Evolutionary conservation across 2,888 invertebrate genomes (phyloP).

Genomic region (Cheilosia variabilis): DNA sequence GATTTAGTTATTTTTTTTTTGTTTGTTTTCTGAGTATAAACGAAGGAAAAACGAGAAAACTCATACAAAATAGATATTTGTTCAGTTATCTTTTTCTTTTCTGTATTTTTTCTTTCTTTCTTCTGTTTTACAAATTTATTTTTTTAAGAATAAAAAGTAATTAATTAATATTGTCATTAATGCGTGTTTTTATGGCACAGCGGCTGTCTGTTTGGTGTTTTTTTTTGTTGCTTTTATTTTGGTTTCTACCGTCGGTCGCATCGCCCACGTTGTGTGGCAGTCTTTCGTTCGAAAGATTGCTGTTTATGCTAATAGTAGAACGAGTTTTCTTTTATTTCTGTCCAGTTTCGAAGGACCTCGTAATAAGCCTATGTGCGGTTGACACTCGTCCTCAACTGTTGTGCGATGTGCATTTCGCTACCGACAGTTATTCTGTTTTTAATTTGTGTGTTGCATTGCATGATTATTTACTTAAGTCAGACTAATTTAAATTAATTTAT

Average conservation of each 20-base stretch:
- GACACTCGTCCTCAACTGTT: too few species aligned
- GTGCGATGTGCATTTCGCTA: too few species aligned
- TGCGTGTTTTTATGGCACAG: conserved; percentile 34
- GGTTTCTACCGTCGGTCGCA: background rate
- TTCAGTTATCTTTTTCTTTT: conserved; percentile 57
- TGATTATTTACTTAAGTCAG: too few species aligned
- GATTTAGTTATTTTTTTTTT: conserved; percentile 27
- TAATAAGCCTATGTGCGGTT: too few species aligned
- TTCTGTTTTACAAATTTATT: conserved; percentile 70
- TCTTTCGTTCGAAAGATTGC: background rate
- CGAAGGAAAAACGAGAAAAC: conserved; percentile 10
- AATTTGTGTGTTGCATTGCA: too few species aligned
- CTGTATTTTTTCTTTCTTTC: conserved; percentile 64
- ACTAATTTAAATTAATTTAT: too few species aligned
- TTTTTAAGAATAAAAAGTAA: conserved; percentile 75
- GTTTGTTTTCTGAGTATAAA: conserved; percentile 34
- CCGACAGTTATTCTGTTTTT: too few species aligned
- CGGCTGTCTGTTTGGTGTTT: background rate
- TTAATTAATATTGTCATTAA: conserved; percentile 68
- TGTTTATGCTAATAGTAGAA: too few species aligned
- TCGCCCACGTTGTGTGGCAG: too few species aligned
- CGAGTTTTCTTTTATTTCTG: too few species aligned
- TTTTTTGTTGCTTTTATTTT: background rate
- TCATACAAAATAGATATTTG: conserved; percentile 56
- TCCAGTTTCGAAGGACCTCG: too few species aligned